phyloP scores from a whole-genome alignment of 2,888 invertebrate genomes.

The Fabriciana adippe region DNA sequence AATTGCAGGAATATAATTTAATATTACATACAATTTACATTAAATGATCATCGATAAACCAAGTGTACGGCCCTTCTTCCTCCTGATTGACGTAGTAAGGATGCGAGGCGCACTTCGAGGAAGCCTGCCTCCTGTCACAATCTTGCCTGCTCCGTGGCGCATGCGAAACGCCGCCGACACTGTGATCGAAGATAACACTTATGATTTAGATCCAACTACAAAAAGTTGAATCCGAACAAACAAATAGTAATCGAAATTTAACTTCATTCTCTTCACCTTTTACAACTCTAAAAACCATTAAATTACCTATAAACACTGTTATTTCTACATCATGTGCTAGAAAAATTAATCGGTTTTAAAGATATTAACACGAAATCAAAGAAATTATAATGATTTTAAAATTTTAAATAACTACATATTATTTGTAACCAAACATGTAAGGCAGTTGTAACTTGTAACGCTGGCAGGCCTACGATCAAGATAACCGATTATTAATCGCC shows the following conservation, averaged over 20 bases:
- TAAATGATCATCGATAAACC: conserved; percentile 35
- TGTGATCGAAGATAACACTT: conserved; percentile 73
- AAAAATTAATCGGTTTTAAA: background rate
- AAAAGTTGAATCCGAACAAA: conserved; percentile 75
- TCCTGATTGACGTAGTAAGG: conserved; percentile 54
- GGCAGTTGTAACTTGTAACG: conserved; percentile 73
- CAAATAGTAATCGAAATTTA: conserved; percentile 25
- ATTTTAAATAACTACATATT: conserved; percentile 35
- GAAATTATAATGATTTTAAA: conserved; percentile 34
- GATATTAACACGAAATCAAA: conserved; percentile 28
- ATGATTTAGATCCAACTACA: conserved; percentile 75
- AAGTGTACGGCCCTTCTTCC: conserved; percentile 47
- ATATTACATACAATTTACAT: conserved; percentile 13
- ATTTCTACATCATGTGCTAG: conserved; percentile 2
- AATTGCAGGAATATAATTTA: no score
- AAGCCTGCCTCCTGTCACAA: conserved; percentile 61
- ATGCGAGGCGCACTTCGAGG: conserved; percentile 65
- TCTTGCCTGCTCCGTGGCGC: conserved; percentile 46
- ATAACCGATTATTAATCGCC: conserved; percentile 81
- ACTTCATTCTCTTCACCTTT: background rate
- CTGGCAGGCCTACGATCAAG: conserved; percentile 71
- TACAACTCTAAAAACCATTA: background rate
- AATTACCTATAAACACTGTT: background rate
- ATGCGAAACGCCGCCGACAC: conserved; percentile 76
- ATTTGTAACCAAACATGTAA: conserved; percentile 44